A percentile compares a stretch with the other conserved stretches of the same genome.
These are phyloP conservation scores for Drosophila peninsularis DNA, from an alignment of 2,888 invertebrate genomes.

Conservation along the genomic window DNA sequence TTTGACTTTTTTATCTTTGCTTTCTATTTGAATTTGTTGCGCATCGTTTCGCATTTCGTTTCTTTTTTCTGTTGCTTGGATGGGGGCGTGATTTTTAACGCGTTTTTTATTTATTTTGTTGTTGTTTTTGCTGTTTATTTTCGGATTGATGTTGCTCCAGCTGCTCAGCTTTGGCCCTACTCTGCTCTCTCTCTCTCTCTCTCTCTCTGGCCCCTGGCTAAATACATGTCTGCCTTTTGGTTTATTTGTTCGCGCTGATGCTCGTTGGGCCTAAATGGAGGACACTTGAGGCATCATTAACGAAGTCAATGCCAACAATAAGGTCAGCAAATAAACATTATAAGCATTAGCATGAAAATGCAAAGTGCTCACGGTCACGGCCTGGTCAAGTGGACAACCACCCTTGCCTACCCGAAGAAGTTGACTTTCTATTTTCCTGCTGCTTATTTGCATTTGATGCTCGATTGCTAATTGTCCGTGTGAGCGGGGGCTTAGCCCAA, in stretches of 20 bases:
- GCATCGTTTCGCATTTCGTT: constrained; percentile 65
- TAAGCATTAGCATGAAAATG: constrained; percentile 53
- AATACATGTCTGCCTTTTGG: constrained; percentile 46
- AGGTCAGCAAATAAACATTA: constrained; percentile 64
- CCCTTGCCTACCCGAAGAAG: not conserved
- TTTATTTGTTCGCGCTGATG: constrained; percentile 51
- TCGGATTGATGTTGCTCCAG: constrained; percentile 28
- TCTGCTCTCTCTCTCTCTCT: not conserved
- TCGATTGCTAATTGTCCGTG: constrained; percentile 54
- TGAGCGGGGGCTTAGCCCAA: constrained; percentile 4
- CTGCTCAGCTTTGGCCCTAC: not conserved
- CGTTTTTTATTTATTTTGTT: constrained; percentile 29
- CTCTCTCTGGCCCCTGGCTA: not conserved
- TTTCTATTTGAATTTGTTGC: constrained; percentile 77
- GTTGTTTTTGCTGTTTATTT: constrained; percentile 32
- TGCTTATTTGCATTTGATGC: constrained; percentile 55
- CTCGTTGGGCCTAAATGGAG: constrained; percentile 71
- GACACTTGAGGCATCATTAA: constrained; percentile 77
- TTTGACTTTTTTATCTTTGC: constrained; percentile 64
- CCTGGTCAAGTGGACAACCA: constrained; percentile 24
- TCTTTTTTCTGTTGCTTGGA: constrained; percentile 13
- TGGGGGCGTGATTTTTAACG: constrained; percentile 58
- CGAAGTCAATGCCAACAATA: constrained; percentile 75
- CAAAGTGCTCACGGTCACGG: constrained; percentile 37
- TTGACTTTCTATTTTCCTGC: constrained; percentile 3